A percentile compares a stretch with the other conserved stretches of the same genome.
Evolutionary conservation across 2,797 vertebrate species (phyloP).

Genomic region (Sebastiscus tertius): DNA sequence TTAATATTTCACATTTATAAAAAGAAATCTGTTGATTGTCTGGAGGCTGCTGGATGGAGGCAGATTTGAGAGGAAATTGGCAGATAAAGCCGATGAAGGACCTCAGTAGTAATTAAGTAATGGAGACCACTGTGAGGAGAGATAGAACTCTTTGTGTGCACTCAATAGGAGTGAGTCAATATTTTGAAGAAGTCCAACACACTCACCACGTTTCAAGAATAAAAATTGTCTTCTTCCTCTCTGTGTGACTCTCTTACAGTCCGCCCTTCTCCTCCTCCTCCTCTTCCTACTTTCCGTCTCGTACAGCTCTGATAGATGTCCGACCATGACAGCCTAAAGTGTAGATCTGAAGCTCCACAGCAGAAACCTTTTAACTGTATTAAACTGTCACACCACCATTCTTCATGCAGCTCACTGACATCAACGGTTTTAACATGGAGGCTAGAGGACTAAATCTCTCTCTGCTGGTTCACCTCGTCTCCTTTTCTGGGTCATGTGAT

Average conservation of each 20-base stretch:
- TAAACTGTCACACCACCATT: constrained; percentile 65
- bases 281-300: not conserved
- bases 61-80: not conserved
- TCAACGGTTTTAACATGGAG: constrained; percentile 33
- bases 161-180: not conserved
- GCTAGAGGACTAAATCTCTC: constrained; percentile 2
- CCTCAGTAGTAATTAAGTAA: not conserved
- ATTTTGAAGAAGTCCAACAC: not conserved
- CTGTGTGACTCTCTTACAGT: not conserved
- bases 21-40: not conserved
- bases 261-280: not conserved
- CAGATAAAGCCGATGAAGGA: not conserved
- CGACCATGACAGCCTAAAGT: constrained; percentile 38
- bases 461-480: constrained; percentile 4
- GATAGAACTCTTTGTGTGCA: not conserved
- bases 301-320: constrained; percentile 52
- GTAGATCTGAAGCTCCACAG: constrained; percentile 49
- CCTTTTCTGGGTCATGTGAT: not conserved
- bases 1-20: not conserved
- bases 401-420: constrained; percentile 47
- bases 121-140: not conserved
- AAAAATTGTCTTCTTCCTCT: not conserved
- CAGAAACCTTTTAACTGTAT: constrained; percentile 75
- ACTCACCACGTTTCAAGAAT: constrained; percentile 29
- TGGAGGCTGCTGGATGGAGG: not conserved